Conservation (phyloP, 2,113 vertebrate genomes). For the Prietella phreatophila region DNA sequence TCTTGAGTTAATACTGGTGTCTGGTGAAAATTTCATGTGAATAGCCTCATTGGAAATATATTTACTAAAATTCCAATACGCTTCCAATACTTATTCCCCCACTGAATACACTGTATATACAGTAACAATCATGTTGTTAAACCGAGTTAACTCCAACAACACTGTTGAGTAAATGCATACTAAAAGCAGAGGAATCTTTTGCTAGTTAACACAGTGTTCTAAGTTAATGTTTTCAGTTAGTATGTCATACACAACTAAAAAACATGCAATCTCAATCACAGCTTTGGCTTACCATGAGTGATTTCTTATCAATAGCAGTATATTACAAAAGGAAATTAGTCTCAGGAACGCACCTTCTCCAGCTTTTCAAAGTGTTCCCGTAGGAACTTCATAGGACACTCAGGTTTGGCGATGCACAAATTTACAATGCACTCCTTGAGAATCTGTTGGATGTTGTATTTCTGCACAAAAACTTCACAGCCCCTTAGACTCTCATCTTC, state of each 20-base stretch:
- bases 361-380: constrained; percentile 94
- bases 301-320: background rate
- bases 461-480: constrained; percentile 94
- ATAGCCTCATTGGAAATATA: no score
- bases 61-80: no score
- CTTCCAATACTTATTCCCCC: no score
- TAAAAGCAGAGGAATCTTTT: background rate
- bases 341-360: constrained; percentile 86
- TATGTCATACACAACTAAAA: background rate
- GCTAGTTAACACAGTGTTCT: no score
- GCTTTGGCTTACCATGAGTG: background rate
- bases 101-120: no score
- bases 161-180: background rate
- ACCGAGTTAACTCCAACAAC: no score
- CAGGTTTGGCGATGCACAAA: constrained; percentile 91
- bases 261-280: background rate
- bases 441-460: constrained; percentile 92
- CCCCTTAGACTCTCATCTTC: constrained; percentile 93
- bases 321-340: background rate
- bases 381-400: constrained; percentile 93
- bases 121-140: no score
- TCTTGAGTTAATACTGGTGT: no score
- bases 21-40: no score
- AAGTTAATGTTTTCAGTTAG: background rate
- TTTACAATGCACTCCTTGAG: constrained; percentile 95